Base-by-base conservation (phyloP, 1,140 invertebrate genomes). In the Protaetia brevitarsis region DNA sequence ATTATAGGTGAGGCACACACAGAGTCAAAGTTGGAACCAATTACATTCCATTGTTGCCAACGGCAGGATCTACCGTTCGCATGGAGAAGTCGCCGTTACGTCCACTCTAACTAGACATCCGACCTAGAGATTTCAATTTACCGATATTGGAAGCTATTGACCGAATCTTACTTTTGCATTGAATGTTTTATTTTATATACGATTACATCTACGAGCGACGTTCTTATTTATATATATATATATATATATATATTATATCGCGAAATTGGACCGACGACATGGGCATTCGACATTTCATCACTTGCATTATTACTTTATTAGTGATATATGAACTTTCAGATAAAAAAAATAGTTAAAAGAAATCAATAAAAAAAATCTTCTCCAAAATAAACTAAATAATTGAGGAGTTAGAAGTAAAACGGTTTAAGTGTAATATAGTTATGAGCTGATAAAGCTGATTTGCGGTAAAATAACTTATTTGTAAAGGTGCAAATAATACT, bases 11-110 rank as follows among this genome's bases (percentile, higher is more conserved):
- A 69, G 63, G 61, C 21, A 19, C 19, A 16, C 21, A 16, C 61
- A 62, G 62, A 71, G 70, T 70, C 72, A 71, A 71, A 73, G 72
- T 73, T 75, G 71, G 71, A 73, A 71, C 73, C 73, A 75, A 75
- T 75, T 75, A 75, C 72, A 67, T 36, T 65, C 65, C 68, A 73
- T 75, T 75, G 73, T 73, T 75, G 73, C 73, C 73, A 72, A 66
- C 64, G 66, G 70, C 73, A 72, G 73, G 66, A 36, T 62, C 60
- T 62, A 61, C 63, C 68, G 63, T 62, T 69, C 64, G 36, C 51
- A 16, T 34, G 29, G 51, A 71, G 68, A 71, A 66, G 69, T 71
- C 64, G 59, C 69, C 45, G 56, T 63, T 51, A 63, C 26, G 16
- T 51, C 34, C 51, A 29, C 37, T 58, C 36, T 36, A 64, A 69